phyloP scores from a whole-genome alignment of 2,797 vertebrate species.

The Sebastes diaconus region DNA sequence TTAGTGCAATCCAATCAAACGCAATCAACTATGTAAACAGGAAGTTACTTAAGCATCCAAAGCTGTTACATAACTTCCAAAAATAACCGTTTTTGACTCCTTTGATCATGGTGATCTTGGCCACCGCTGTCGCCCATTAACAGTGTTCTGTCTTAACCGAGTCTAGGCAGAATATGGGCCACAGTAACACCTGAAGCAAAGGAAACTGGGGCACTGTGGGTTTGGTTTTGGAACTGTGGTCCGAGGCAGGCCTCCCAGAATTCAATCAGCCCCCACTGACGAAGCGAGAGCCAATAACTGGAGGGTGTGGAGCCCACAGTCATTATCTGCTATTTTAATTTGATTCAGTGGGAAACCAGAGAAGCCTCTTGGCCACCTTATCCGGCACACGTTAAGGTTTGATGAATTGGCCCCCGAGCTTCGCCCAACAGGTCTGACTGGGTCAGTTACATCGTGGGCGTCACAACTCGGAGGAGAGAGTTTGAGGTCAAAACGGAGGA shows the following conservation, averaged over 20 bases:
- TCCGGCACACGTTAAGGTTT: constrained; percentile 43
- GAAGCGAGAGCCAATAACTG: constrained; percentile 60
- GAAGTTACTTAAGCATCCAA: constrained; percentile 1
- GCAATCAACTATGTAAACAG: background rate
- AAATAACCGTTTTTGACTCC: background rate
- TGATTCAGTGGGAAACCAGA: constrained; percentile 56
- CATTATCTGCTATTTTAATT: constrained; percentile 73
- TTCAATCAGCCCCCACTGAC: constrained; percentile 58
- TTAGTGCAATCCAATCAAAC: background rate
- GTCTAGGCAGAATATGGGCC: constrained; percentile 30
- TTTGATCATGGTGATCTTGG: background rate
- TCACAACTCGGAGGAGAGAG: background rate
- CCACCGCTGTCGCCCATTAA: background rate
- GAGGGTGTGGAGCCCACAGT: constrained; percentile 50
- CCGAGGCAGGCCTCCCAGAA: constrained; percentile 44
- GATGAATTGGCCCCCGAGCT: constrained; percentile 56
- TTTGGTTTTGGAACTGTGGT: constrained; percentile 29
- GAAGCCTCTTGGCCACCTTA: constrained; percentile 40
- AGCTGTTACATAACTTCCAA: background rate
- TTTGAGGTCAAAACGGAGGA: background rate
- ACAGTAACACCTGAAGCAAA: constrained; percentile 37
- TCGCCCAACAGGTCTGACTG: constrained; percentile 22
- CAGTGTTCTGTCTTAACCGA: background rate
- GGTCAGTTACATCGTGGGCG: constrained; percentile 21
- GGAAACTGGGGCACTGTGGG: constrained; percentile 57